phyloP scores from a whole-genome alignment of 1,140 invertebrate species.

The Monochamus saltuarius region DNA sequence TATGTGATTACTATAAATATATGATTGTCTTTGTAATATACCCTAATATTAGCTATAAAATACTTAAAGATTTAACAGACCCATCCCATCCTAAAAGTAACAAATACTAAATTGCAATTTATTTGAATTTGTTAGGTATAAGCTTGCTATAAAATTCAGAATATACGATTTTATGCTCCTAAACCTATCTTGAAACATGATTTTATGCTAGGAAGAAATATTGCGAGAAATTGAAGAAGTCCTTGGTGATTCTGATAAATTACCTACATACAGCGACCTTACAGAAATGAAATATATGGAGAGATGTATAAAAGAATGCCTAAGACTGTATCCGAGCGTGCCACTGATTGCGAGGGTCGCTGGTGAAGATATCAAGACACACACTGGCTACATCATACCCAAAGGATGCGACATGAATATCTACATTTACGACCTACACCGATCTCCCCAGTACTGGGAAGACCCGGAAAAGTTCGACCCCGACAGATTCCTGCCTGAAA shows the following conservation, averaged over 20 bases:
- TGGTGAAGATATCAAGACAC: conserved; percentile 55
- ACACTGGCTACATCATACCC: conserved; percentile 33
- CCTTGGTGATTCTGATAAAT: conserved; percentile 54
- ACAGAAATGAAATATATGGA: conserved; percentile 71
- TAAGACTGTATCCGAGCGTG: conserved; percentile 69
- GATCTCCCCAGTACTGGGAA: conserved; percentile 54
- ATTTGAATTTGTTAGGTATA: neutral
- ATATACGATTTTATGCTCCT: too few relatives aligned
- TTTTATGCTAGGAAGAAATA: conserved; percentile 57
- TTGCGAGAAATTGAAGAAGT: conserved; percentile 66
- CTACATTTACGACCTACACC: conserved; percentile 39
- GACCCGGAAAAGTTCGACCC: conserved; percentile 69
- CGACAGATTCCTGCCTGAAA: conserved; percentile 66
- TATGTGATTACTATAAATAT: too few relatives aligned
- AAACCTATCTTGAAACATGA: too few relatives aligned
- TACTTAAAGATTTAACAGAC: too few relatives aligned
- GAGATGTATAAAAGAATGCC: conserved; percentile 63
- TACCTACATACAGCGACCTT: conserved; percentile 63
- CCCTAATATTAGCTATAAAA: too few relatives aligned
- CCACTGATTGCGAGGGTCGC: conserved; percentile 63
- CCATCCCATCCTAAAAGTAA: too few relatives aligned
- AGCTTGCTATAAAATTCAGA: too few relatives aligned
- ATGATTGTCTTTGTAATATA: too few relatives aligned
- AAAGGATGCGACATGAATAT: conserved; percentile 28
- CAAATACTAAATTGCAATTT: too few relatives aligned